Percentiles rank a stretch among this genome's conserved stretches.
Evolutionary conservation across 2,888 invertebrate genomes (phyloP).

Genomic region (Eudasyphora cyanicolor): DNA sequence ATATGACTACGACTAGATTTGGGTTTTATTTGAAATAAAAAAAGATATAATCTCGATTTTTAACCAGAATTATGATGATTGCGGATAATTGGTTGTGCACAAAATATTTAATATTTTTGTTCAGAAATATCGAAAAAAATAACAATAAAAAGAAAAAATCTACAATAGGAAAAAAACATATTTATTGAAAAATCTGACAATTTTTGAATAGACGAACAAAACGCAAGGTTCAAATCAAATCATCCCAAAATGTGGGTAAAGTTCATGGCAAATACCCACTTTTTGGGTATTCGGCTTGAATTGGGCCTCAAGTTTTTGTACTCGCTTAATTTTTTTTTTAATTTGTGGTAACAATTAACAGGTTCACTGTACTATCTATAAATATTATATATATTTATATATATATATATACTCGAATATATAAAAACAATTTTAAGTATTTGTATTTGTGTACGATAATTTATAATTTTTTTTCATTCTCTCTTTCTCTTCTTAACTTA

Average conservation of each 20-base stretch:
- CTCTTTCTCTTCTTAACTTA: conserved; percentile 45
- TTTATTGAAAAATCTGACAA: conserved; percentile 42
- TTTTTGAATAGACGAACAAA: conserved; percentile 27
- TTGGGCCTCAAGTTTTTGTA: conserved; percentile 70
- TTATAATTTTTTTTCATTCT: conserved; percentile 45
- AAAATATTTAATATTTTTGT: conserved; percentile 60
- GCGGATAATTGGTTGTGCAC: conserved; percentile 80
- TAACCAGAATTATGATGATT: conserved; percentile 79
- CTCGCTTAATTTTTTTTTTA: not conserved
- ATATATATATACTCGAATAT: conserved; percentile 17
- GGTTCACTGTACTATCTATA: conserved; percentile 3
- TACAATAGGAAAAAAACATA: conserved; percentile 48
- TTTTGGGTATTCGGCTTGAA: conserved; percentile 70
- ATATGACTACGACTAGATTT: not conserved
- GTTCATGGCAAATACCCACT: conserved; percentile 37
- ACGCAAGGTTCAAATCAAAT: conserved; percentile 67
- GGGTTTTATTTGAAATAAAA: conserved; percentile 27
- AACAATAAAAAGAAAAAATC: conserved; percentile 59
- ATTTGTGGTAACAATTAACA: not conserved
- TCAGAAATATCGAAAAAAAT: no score
- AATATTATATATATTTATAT: conserved; percentile 28
- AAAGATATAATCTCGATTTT: conserved; percentile 76
- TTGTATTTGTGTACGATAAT: conserved; percentile 36
- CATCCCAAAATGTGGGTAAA: conserved; percentile 32
- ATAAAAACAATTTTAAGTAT: conserved; percentile 11